Evolutionary conservation across 23 tunicate genomes (phyloP).

Genomic region (Styela clava): DNA sequence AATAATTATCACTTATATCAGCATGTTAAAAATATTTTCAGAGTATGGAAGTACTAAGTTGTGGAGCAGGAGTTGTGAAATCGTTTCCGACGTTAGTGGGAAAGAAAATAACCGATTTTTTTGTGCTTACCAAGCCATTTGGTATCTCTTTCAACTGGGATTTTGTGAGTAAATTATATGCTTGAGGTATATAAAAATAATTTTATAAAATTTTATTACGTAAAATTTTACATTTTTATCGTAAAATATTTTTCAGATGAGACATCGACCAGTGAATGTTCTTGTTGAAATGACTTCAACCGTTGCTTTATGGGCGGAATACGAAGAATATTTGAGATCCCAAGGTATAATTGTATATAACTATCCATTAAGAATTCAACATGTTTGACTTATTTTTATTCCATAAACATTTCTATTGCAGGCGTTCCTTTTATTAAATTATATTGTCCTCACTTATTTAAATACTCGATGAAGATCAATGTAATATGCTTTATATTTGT

Average conservation of each 20-base stretch:
- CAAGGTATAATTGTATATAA: conserved; percentile 14
- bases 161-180: conserved; percentile 32
- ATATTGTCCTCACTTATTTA: no score
- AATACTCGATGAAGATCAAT: no score
- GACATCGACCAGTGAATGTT: conserved; percentile 44
- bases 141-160: conserved; percentile 35
- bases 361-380: no score
- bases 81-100: conserved; percentile 45
- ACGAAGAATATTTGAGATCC: conserved; percentile 52
- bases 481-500: no score
- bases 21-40: conserved; percentile 17
- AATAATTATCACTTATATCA: no score
- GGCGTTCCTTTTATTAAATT: no score
- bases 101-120: conserved; percentile 42
- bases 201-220: no score
- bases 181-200: no score
- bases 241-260: conserved; percentile 43
- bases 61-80: conserved; percentile 49
- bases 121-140: conserved; percentile 46
- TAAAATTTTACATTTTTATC: no score
- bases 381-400: no score
- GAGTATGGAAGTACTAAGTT: conserved; percentile 45
- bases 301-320: conserved; percentile 53
- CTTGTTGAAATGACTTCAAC: conserved; percentile 57
- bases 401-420: no score